Base-by-base conservation (phyloP, 1,140 invertebrate species). In the Procambarus clarkii region DNA sequence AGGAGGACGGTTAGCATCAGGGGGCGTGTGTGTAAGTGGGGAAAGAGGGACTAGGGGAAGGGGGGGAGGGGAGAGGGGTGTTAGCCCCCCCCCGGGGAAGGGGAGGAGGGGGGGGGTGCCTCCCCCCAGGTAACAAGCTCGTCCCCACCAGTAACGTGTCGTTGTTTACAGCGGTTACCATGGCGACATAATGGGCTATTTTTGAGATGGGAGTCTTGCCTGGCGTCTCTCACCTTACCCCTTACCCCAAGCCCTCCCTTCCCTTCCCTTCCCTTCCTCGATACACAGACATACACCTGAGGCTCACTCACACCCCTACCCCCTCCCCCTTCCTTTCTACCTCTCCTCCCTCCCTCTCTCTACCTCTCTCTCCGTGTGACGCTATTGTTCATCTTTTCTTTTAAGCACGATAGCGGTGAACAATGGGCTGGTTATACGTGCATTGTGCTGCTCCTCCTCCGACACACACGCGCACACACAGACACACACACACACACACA, bases 121-220 rank as follows among this genome's bases (percentile, higher is more conserved):
- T 54, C 7, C 7, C 7, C 9, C 9, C 60, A 54, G 44, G 60
- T 79, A 82, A 88, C 82, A 77, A 88, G 81, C 60, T 74, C 18
- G n/a, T 44, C 34, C 44, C 76, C 15, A 24, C 58, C 79, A 45
- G 54, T 88, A 81, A 88, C 87, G 82, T 82, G 87, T 88, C 79
- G 87, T 88, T 88, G 87, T 88, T 88, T 88, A 88, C 87, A 81
- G 87, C 79, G 77, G 87, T 88, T 88, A 69, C 87, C 87, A 88
- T 88, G 87, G 87, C 58, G 79, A 88, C 87, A 88, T 88, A 88
- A 88, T 88, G 87, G 87, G 79, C 54, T 79, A 88, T 88, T 88
- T 88, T 88, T 88, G 87, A 88, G 87, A 79, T 80, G 64, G 64
- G 46, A 48, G 24, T 78, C 58, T n/a, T 44, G 77, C 54, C 50